These are phyloP conservation scores for Coleophora flavipennella DNA, from an alignment of 2,888 invertebrate genomes.

Conservation along the genomic window DNA sequence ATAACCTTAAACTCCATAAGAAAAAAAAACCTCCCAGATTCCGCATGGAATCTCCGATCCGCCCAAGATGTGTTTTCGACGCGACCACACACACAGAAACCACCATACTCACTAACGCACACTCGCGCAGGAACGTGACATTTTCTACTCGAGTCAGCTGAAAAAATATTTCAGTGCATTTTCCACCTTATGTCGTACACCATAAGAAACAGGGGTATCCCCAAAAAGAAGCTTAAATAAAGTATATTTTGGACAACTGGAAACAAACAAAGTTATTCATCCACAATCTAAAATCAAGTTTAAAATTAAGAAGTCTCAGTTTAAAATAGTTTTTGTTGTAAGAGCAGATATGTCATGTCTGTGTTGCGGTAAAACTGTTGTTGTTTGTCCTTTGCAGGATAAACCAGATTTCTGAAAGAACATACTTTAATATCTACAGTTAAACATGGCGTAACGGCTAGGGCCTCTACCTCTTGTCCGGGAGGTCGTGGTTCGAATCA, in stretches of 20 bases:
- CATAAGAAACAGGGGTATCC: slow-evolving; percentile 23
- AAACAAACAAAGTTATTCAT: slow-evolving; percentile 43
- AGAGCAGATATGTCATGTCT: slow-evolving; percentile 52
- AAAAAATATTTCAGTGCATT: slow-evolving; percentile 33
- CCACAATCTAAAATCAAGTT: slow-evolving; percentile 19
- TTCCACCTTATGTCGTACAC: slow-evolving; percentile 18
- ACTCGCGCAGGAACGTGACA: slow-evolving; percentile 37
- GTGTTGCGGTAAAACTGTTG: not conserved
- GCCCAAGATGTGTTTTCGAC: slow-evolving; percentile 60
- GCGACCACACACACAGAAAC: slow-evolving; percentile 26
- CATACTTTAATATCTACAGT: too few species aligned
- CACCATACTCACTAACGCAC: slow-evolving; percentile 16
- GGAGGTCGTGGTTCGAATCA: too few species aligned
- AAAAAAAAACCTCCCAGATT: slow-evolving; percentile 48
- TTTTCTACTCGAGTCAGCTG: slow-evolving; percentile 65
- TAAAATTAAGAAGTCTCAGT: slow-evolving; percentile 19
- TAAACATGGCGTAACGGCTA: too few species aligned
- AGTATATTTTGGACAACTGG: slow-evolving; percentile 62
- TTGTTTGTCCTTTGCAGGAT: too few species aligned
- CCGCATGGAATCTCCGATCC: slow-evolving; percentile 19
- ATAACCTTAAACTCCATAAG: too few species aligned
- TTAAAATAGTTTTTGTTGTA: slow-evolving; percentile 17
- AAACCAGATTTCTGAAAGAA: too few species aligned
- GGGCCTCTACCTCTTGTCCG: too few species aligned
- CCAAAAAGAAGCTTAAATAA: slow-evolving; percentile 43